These are phyloP conservation scores for Drosophila formosana DNA, from an alignment of 2,888 invertebrate species.

Conservation along the genomic window DNA sequence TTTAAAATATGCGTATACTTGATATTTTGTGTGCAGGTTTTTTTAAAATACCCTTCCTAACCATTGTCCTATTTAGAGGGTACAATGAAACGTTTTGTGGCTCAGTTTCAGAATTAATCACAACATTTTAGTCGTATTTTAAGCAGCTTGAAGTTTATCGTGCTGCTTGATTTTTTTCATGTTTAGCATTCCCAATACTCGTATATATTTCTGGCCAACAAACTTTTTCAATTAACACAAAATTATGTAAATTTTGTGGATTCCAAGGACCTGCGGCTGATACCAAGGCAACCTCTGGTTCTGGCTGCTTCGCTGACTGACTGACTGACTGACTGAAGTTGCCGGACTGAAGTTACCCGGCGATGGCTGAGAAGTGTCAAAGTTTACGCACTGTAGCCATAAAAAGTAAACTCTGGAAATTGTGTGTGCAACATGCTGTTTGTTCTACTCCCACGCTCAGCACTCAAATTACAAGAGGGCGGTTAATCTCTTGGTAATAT, in stretches of 20 bases:
- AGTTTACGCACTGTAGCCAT: slow-evolving; percentile 33
- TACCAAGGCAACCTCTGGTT: neutral
- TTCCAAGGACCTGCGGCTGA: slow-evolving; percentile 34
- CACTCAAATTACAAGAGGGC: slow-evolving; percentile 6
- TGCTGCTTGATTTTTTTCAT: slow-evolving; percentile 4
- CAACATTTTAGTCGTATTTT: slow-evolving; percentile 61
- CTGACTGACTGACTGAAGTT: slow-evolving; percentile 6
- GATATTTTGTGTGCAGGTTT: neutral
- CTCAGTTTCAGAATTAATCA: slow-evolving; percentile 70
- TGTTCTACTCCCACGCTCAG: slow-evolving; percentile 2
- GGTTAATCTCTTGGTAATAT: slow-evolving; percentile 21
- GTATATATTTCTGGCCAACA: slow-evolving; percentile 47
- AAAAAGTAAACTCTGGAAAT: slow-evolving; percentile 37
- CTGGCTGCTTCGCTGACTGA: neutral
- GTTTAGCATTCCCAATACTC: slow-evolving; percentile 26
- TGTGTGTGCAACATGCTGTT: slow-evolving; percentile 11
- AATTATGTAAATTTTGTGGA: slow-evolving; percentile 73
- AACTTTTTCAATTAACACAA: slow-evolving; percentile 77
- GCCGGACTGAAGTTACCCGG: slow-evolving; percentile 35
- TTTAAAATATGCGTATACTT: neutral
- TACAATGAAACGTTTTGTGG: slow-evolving; percentile 24
- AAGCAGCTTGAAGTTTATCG: slow-evolving; percentile 53
- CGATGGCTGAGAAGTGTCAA: slow-evolving; percentile 23
- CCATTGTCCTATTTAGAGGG: neutral
- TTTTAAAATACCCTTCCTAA: neutral